A percentile compares a stretch with the other conserved stretches of the same genome.
phyloP scores from a whole-genome alignment of 2,888 invertebrate genomes.

The Orthonevra nobilis region DNA sequence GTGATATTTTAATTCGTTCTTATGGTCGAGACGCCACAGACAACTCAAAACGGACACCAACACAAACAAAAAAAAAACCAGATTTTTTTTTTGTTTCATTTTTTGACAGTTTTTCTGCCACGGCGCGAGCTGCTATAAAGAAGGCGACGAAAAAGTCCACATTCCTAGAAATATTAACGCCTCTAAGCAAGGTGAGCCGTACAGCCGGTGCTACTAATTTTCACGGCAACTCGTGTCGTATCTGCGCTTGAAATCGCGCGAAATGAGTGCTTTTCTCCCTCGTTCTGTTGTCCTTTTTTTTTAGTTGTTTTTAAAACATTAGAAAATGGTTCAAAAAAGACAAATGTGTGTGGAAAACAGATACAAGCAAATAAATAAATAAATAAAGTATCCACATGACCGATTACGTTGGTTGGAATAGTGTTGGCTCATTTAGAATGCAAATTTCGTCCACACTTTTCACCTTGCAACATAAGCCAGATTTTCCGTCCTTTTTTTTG shows the following conservation, averaged over 20 bases:
- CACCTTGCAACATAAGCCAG: neutral
- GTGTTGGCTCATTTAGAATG: constrained; percentile 53
- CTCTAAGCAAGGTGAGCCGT: constrained; percentile 17
- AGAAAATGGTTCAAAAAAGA: constrained; percentile 12
- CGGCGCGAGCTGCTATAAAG: neutral
- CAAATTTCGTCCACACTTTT: constrained; percentile 21
- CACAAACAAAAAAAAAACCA: constrained; percentile 28
- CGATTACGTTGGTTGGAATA: constrained; percentile 39
- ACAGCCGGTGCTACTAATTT: constrained; percentile 38
- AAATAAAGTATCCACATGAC: constrained; percentile 44
- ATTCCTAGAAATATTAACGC: constrained; percentile 31
- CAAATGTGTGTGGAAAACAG: neutral
- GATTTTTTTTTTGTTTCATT: constrained; percentile 26
- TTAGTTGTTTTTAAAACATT: neutral
- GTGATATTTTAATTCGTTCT: constrained; percentile 55
- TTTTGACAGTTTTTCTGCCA: constrained; percentile 55
- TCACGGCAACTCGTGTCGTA: constrained; percentile 35
- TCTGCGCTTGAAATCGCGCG: constrained; percentile 16
- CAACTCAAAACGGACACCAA: constrained; percentile 11
- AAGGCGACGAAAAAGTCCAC: constrained; percentile 36
- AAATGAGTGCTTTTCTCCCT: constrained; percentile 16
- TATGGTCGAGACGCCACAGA: constrained; percentile 11
- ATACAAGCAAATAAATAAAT: constrained; percentile 35
- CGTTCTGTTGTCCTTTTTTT: constrained; percentile 34
- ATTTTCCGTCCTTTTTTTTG: no score